Evolutionary conservation across 2,113 vertebrate species (phyloP).

Genomic region (Scophthalmus maximus): DNA sequence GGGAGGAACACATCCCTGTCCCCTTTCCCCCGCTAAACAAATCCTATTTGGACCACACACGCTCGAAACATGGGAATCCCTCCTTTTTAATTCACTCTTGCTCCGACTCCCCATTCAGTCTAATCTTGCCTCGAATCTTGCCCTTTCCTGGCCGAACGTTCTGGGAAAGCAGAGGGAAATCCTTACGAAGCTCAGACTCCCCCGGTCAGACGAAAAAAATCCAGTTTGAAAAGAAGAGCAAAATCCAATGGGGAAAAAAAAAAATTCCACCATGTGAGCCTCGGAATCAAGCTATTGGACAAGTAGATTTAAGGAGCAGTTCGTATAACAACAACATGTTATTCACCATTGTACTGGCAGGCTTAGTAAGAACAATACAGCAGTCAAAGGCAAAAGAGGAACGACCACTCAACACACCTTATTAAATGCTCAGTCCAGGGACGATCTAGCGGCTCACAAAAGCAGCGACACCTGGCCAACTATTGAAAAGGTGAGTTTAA

Average conservation of each 20-base stretch:
- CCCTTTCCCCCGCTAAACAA: no score
- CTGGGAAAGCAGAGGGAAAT: slow-evolving; percentile 36
- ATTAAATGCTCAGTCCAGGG: not conserved
- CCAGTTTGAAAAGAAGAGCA: no score
- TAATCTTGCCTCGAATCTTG: slow-evolving; percentile 13
- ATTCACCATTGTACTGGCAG: no score
- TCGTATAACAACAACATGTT: no score
- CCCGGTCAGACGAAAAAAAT: slow-evolving; percentile 23
- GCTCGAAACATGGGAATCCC: no score
- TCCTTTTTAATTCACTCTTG: not conserved
- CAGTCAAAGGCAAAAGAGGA: not conserved
- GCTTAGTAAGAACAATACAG: not conserved
- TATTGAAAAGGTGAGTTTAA: slow-evolving; percentile 13
- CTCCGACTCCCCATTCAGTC: slow-evolving; percentile 25
- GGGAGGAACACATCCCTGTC: no score
- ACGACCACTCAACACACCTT: not conserved
- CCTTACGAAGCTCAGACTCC: slow-evolving; percentile 24
- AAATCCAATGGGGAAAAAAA: no score
- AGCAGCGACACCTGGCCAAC: slow-evolving; percentile 8
- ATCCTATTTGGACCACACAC: slow-evolving; percentile 49
- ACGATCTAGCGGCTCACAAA: not conserved
- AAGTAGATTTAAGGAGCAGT: no score
- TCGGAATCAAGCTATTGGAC: no score
- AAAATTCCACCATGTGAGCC: no score
- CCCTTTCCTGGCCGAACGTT: slow-evolving; percentile 6